A percentile compares a stretch with the other conserved stretches of the same genome.
These are phyloP conservation scores for Clarias pachynema DNA, from an alignment of 2,797 vertebrate species.

Conservation along the genomic window DNA sequence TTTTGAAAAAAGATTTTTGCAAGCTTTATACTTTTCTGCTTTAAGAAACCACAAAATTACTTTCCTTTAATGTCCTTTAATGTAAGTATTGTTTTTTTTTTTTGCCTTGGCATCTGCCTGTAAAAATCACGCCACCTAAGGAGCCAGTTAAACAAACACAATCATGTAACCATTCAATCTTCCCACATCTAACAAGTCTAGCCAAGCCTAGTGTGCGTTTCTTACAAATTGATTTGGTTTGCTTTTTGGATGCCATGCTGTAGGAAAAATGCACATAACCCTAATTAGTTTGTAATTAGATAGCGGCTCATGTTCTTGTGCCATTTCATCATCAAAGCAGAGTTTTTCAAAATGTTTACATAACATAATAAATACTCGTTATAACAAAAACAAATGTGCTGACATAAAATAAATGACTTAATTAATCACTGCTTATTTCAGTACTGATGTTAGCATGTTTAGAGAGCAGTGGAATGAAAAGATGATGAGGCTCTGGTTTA, in stretches of 20 bases:
- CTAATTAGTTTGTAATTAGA: not conserved
- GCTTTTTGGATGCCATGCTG: not conserved
- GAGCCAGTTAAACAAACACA: not conserved
- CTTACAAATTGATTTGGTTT: not conserved
- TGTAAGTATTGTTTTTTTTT: not conserved
- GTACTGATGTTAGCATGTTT: not conserved
- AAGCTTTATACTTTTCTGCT: not conserved
- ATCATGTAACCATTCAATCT: not conserved
- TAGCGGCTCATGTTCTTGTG: not conserved
- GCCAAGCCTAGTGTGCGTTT: not conserved
- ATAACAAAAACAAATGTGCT: not conserved
- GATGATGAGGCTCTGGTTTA: not conserved
- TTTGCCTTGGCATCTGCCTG: not conserved
- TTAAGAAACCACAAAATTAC: not conserved
- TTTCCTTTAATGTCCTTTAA: not conserved
- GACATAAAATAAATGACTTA: not conserved
- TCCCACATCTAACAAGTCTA: not conserved
- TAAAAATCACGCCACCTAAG: not conserved
- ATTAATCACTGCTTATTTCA: not conserved
- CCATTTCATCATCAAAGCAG: not conserved
- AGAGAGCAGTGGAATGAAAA: not conserved
- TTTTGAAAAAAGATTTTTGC: not conserved
- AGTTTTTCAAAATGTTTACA: not conserved
- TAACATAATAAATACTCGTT: not conserved
- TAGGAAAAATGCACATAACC: not conserved